Evolutionary conservation across 2,113 vertebrate genomes (phyloP), one percentile per base, ranked within the genome.

Genomic region (Sterrhoptilus dennistouni): DNA sequence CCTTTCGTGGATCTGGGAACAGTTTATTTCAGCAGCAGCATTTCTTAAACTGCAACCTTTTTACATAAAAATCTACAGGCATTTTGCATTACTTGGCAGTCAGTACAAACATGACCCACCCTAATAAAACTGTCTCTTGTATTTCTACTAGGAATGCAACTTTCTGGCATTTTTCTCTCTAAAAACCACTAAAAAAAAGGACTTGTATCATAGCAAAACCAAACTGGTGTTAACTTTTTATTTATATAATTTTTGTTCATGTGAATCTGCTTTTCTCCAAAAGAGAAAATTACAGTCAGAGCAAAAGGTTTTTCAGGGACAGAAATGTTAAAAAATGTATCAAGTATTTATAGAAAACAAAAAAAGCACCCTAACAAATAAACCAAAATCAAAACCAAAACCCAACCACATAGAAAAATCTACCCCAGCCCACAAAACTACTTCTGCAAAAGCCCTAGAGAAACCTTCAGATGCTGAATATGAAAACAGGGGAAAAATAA

Each of bases 361-460:
- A 12, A 5, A 35, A 20, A 22, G 36, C 13, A 5, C 13, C 13
- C 19, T 14, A 8, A 12, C 14, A 33, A 40, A 12, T 1, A 38
- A 60, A 28, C 7, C 15, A 22, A 45, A 59, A 64, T 1, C 4
- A 42, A 42, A 57, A 14, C 15, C 21, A 13, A 72, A 59, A 74
- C 2, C 1, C 9, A 59, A 42, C 6, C 17, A 44, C 12, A 19
- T 1, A 2, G 16, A 64, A 79, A 91, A 80, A 0, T 0, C 8
- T 29, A 27, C 7, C 6, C 2, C 3, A 1, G 9, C 6, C 5
- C 8, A 17, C 11, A 44, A 64, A 86, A 53, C 8, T 35, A 13
- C 9, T 11, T 69, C 2, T 12, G 27, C 25, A 90, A 78, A 83
- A 88, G 10, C 23, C 22, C 3, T 38, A 61, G 15, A 60, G 56